phyloP scores from a whole-genome alignment of 2,888 invertebrate genomes.

The Vannuccia rotundouncinata region DNA sequence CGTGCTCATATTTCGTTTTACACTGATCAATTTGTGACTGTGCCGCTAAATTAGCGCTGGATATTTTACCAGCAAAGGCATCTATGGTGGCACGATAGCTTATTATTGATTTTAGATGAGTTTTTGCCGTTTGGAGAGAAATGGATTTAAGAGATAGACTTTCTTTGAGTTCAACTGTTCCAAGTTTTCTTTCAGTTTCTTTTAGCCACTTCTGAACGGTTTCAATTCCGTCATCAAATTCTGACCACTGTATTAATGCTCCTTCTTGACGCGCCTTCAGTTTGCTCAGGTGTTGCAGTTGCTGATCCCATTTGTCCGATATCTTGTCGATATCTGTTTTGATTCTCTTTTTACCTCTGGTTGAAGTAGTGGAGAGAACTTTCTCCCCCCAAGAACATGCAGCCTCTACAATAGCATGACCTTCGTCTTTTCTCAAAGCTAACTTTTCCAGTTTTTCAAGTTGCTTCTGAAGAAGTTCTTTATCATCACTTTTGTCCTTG shows the following conservation, averaged over 20 bases:
- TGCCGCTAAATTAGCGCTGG: neutral
- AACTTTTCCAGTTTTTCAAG: neutral
- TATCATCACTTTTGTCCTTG: neutral
- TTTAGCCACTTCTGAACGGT: neutral
- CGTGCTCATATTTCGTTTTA: neutral
- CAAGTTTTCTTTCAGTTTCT: neutral
- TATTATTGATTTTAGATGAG: neutral
- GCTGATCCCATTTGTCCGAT: neutral
- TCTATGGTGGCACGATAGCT: neutral
- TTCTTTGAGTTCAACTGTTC: neutral
- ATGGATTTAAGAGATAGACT: neutral
- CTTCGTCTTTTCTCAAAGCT: neutral
- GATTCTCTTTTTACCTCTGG: neutral
- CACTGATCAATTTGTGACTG: neutral
- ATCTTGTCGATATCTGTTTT: neutral
- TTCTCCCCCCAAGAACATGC: neutral
- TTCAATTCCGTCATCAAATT: slow-evolving; percentile 6
- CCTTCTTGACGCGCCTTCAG: neutral
- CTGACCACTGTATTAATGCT: neutral
- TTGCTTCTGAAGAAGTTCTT: neutral
- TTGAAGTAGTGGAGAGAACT: neutral
- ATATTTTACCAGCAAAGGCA: neutral
- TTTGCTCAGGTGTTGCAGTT: neutral
- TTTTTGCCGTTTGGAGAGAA: neutral
- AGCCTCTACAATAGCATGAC: neutral